Evolutionary conservation across 1,140 invertebrate species (phyloP).

Genomic region (Catajapyx aquilonaris): DNA sequence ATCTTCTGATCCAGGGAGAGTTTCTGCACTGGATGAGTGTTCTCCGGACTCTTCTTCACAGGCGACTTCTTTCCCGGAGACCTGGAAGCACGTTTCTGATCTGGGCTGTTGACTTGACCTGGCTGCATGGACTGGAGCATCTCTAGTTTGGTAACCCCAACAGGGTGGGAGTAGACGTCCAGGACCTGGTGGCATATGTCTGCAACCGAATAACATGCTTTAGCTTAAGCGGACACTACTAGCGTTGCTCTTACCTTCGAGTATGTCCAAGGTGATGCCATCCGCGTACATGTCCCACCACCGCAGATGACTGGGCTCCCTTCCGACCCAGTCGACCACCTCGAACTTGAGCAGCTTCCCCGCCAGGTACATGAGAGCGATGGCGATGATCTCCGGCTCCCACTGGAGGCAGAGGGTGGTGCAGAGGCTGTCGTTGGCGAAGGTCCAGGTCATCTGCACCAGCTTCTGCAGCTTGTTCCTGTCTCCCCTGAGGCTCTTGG

Average conservation of each 20-base stretch:
- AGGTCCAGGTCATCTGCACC: conserved; percentile 99
- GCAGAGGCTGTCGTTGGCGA: conserved; percentile 95
- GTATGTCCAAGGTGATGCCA: conserved; percentile 81
- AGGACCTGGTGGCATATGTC: no score
- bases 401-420: conserved; percentile 93
- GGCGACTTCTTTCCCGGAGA: no score
- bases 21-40: no score
- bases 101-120: no score
- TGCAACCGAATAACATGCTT: no score
- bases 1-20: no score
- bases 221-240: no score
- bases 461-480: conserved; percentile 84
- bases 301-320: conserved; percentile 53
- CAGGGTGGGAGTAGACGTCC: no score
- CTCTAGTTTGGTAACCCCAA: no score
- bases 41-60: no score
- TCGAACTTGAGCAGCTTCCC: conserved; percentile 93
- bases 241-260: conserved; percentile 70
- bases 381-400: conserved; percentile 97
- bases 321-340: conserved; percentile 76
- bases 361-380: conserved; percentile 90
- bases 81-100: no score
- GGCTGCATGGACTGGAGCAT: no score
- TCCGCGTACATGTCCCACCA: conserved; percentile 99
- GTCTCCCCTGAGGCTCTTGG: conserved; percentile 89